Conservation (phyloP, 2,797 vertebrate genomes). For the Poecilia gillii region DNA sequence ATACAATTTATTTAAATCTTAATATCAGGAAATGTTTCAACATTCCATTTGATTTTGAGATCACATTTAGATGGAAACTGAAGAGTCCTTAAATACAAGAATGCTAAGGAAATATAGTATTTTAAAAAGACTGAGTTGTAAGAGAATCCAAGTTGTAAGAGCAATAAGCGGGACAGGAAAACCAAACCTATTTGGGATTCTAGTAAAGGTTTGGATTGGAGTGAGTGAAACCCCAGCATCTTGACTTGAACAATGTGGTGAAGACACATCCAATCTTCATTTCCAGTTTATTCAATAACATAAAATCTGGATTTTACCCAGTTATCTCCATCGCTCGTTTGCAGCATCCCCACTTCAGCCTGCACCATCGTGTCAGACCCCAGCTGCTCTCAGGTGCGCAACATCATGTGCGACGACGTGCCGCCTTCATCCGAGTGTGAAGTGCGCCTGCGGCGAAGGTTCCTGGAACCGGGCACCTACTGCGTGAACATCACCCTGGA, state of each 20-base stretch:
- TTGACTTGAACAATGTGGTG: not conserved
- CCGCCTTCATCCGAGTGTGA: constrained; percentile 69
- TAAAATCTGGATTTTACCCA: not conserved
- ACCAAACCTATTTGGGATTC: not conserved
- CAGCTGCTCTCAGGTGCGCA: constrained; percentile 82
- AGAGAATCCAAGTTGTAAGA: not conserved
- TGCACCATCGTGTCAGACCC: constrained; percentile 90
- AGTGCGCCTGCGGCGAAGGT: constrained; percentile 85
- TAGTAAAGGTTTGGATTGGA: not conserved
- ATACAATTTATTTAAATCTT: not conserved
- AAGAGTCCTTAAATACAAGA: not conserved
- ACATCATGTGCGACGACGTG: constrained; percentile 83
- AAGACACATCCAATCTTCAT: not conserved
- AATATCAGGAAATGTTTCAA: not conserved
- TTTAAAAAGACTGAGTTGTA: not conserved
- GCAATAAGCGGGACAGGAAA: not conserved
- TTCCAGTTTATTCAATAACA: not conserved
- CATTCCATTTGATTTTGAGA: not conserved
- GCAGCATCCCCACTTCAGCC: constrained; percentile 88
- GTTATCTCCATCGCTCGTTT: not conserved
- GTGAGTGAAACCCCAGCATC: not conserved
- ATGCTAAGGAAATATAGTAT: not conserved
- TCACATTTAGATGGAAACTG: not conserved
- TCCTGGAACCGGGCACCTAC: constrained; percentile 88
- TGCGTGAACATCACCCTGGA: constrained; percentile 93